A percentile compares a stretch with the other conserved stretches of the same genome.
phyloP scores from a whole-genome alignment of 2,113 vertebrate genomes.

The Caranx melampygus region DNA sequence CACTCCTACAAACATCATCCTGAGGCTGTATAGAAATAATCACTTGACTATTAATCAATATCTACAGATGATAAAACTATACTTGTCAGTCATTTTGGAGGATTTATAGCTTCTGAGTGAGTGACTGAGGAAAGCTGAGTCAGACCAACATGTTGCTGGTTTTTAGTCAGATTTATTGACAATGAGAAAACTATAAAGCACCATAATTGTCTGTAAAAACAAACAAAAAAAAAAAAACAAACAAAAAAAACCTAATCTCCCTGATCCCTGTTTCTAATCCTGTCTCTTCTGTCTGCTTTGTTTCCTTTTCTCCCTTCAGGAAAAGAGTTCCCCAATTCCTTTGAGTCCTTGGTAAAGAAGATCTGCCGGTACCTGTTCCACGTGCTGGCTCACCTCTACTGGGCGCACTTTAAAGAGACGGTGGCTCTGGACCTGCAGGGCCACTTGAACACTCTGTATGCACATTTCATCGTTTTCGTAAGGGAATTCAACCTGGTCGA shows the following conservation, averaged over 20 bases:
- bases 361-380: conserved; percentile 98
- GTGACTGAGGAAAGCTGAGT: neutral
- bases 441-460: conserved; percentile 98
- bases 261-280: conserved; percentile 9
- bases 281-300: neutral
- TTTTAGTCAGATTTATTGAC: neutral
- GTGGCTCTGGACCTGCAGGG: conserved; percentile 96
- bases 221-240: too few relatives aligned
- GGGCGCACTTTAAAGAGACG: conserved; percentile 98
- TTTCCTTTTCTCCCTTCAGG: conserved; percentile 80
- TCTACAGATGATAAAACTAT: too few relatives aligned
- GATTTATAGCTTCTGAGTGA: neutral
- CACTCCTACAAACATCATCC: neutral
- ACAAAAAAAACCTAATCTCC: too few relatives aligned
- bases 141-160: neutral
- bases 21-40: neutral
- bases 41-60: too few relatives aligned
- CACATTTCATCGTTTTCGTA: conserved; percentile 98
- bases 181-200: neutral
- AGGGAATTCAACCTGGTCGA: conserved; percentile 99
- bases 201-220: too few relatives aligned
- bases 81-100: neutral
- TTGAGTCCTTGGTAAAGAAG: conserved; percentile 97
- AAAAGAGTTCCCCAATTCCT: conserved; percentile 97
- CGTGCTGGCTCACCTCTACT: conserved; percentile 99